phyloP scores from a whole-genome alignment of 2,888 invertebrate genomes.

The Cactoblastis cactorum region DNA sequence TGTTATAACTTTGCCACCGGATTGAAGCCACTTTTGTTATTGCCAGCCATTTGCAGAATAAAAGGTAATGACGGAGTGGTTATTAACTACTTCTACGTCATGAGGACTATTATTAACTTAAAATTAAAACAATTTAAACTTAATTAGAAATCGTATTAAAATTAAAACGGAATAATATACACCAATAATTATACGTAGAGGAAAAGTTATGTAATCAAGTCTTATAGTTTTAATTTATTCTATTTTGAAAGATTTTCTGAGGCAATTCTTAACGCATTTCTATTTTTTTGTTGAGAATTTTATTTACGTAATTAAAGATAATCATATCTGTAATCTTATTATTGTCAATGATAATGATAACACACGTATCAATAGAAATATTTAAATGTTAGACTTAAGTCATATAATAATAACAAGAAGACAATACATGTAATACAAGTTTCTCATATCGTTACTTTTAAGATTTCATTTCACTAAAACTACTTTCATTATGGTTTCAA shows the following conservation, averaged over 20 bases:
- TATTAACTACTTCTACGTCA: too few species aligned
- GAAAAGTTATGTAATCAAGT: neutral
- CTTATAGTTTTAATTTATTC: too few species aligned
- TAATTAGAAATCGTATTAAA: neutral
- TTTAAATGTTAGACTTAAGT: slow-evolving; percentile 52
- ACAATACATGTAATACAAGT: slow-evolving; percentile 72
- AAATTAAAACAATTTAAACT: neutral
- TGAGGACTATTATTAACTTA: neutral
- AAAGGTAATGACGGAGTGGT: too few species aligned
- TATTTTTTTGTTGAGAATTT: neutral
- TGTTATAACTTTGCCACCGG: too few species aligned
- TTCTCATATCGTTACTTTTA: slow-evolving; percentile 59
- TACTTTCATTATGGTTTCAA: slow-evolving; percentile 14
- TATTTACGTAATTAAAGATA: neutral
- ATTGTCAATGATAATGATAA: neutral
- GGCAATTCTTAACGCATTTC: slow-evolving; percentile 2
- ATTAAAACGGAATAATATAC: neutral
- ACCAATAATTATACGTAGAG: neutral
- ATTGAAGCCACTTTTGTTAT: neutral
- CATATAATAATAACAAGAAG: slow-evolving; percentile 57
- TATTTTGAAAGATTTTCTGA: too few species aligned
- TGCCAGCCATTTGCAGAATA: neutral
- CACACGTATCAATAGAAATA: slow-evolving; percentile 29
- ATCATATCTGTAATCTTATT: neutral
- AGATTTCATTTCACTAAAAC: slow-evolving; percentile 18